These are phyloP conservation scores for Ailurus styani DNA, from an alignment of 2,113 vertebrate species.

Conservation along the genomic window DNA sequence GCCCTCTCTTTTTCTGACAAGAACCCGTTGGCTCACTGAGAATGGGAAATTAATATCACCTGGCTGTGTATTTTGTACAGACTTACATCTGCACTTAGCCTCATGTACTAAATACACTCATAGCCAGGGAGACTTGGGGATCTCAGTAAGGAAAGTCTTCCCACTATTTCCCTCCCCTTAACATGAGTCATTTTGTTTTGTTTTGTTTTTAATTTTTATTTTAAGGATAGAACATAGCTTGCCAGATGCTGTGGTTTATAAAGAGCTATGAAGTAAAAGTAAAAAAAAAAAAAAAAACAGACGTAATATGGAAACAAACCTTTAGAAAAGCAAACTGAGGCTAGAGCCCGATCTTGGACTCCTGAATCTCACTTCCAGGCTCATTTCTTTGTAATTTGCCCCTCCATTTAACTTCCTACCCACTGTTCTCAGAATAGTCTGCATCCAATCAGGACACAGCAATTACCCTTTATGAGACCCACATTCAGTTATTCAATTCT, in stretches of 20 bases:
- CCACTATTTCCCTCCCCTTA: not conserved
- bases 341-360: not conserved
- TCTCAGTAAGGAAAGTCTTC: not conserved
- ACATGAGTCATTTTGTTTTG: not conserved
- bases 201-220: not conserved
- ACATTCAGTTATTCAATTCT: not conserved
- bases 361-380: not conserved
- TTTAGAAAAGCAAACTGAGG: not conserved
- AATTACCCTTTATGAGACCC: conserved; percentile 32
- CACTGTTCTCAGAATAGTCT: not conserved
- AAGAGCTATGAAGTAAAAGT: not conserved
- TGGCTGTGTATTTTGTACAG: not conserved
- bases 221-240: not conserved
- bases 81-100: not conserved
- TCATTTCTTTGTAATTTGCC: not conserved
- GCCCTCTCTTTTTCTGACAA: not conserved
- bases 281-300: conserved; percentile 16
- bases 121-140: not conserved
- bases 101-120: not conserved
- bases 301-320: not conserved
- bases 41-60: not conserved
- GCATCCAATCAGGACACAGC: not conserved
- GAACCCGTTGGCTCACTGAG: not conserved
- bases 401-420: not conserved
- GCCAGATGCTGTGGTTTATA: not conserved